Conservation (phyloP, 2,797 vertebrate species). For the Acanthurus lineatus region DNA sequence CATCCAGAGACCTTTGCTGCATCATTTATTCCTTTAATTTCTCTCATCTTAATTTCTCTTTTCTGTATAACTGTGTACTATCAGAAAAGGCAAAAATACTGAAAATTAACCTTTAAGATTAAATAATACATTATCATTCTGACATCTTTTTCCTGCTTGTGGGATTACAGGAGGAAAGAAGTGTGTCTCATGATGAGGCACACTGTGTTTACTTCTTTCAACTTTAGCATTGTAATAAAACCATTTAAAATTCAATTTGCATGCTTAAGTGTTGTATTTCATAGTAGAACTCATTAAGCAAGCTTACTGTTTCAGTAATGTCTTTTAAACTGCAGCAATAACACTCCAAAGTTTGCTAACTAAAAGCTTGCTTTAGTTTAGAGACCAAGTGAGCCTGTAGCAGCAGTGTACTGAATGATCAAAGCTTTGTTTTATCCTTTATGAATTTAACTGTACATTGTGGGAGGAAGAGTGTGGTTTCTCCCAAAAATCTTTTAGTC, state of each 20-base stretch:
- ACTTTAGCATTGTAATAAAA: neutral
- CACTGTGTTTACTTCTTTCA: neutral
- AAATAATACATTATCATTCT: neutral
- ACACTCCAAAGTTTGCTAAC: neutral
- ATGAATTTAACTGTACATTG: neutral
- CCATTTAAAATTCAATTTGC: neutral
- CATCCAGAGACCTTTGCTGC: neutral
- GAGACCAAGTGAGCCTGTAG: neutral
- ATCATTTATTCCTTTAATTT: neutral
- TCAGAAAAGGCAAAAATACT: neutral
- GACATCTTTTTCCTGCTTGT: neutral
- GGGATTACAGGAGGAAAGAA: too few relatives aligned
- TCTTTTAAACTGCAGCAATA: neutral
- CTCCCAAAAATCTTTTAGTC: neutral
- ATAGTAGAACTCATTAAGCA: neutral
- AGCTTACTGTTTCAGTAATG: neutral
- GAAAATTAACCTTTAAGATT: neutral
- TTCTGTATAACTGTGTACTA: neutral
- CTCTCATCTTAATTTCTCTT: neutral
- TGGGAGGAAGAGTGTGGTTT: neutral
- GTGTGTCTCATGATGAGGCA: neutral
- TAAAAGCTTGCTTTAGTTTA: neutral
- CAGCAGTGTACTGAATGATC: neutral
- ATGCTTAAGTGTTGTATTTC: neutral
- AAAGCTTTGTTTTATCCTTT: neutral